Percentiles rank a stretch among this genome's conserved stretches.
Evolutionary conservation across 1,140 invertebrate genomes (phyloP).

Genomic region (Drosophila lowei): DNA sequence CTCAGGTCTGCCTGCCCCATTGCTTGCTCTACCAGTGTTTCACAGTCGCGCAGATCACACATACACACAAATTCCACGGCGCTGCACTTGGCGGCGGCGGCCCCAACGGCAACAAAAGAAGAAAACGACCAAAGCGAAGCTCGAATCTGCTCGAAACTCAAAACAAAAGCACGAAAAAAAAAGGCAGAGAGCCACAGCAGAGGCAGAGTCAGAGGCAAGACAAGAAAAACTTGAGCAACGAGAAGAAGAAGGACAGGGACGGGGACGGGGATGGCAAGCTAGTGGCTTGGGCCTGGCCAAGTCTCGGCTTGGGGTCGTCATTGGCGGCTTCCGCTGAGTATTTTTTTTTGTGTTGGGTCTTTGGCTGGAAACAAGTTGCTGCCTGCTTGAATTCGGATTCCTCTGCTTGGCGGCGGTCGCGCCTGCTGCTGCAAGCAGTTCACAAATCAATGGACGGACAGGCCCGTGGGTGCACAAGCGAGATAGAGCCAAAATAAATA

Average conservation of each 20-base stretch:
- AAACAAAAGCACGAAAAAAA: slow-evolving; percentile 60
- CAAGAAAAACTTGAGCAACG: slow-evolving; percentile 36
- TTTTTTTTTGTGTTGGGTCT: slow-evolving; percentile 14
- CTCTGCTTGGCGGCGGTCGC: slow-evolving; percentile 21
- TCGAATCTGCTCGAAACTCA: slow-evolving; percentile 45
- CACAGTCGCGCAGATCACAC: slow-evolving; percentile 41
- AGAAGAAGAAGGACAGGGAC: slow-evolving; percentile 16
- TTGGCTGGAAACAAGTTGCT: slow-evolving; percentile 58
- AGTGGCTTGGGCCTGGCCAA: slow-evolving; percentile 21
- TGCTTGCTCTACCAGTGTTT: slow-evolving; percentile 50
- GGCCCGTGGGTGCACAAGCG: slow-evolving; percentile 7
- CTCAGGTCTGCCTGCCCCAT: no score
- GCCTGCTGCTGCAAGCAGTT: slow-evolving; percentile 38
- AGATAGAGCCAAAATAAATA: slow-evolving; percentile 70
- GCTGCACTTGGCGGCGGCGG: slow-evolving; percentile 61
- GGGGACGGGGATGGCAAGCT: background rate
- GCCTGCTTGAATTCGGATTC: slow-evolving; percentile 16
- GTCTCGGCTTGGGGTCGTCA: slow-evolving; percentile 58
- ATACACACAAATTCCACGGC: slow-evolving; percentile 46
- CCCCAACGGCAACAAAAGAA: slow-evolving; percentile 32
- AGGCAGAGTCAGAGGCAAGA: slow-evolving; percentile 24
- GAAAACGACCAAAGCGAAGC: slow-evolving; percentile 41
- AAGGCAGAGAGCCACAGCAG: slow-evolving; percentile 26
- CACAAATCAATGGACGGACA: slow-evolving; percentile 55
- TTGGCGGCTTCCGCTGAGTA: slow-evolving; percentile 71